Evolutionary conservation across 2,797 vertebrate species (phyloP).

Genomic region (Peromyscus nudipes): DNA sequence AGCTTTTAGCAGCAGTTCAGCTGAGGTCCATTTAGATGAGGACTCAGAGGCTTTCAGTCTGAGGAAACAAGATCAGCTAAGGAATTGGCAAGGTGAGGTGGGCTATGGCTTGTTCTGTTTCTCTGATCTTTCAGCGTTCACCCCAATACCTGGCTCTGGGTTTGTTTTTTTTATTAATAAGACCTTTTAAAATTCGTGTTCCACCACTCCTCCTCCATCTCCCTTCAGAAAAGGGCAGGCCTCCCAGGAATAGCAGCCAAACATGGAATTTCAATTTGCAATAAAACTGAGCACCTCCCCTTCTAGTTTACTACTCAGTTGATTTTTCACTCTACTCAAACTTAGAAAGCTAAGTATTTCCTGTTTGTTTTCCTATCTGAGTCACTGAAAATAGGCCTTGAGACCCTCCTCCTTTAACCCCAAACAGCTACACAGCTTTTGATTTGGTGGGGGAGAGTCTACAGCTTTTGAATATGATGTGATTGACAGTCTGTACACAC

Average conservation of each 20-base stretch:
- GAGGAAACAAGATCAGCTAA: no score
- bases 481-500: background rate
- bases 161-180: no score
- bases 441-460: background rate
- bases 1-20: no score
- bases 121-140: no score
- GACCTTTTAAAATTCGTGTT: no score
- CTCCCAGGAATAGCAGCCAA: background rate
- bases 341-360: conserved; percentile 30
- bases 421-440: background rate
- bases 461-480: background rate
- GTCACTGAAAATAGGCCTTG: background rate
- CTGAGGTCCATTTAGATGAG: no score
- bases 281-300: background rate
- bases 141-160: no score
- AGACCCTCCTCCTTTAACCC: background rate
- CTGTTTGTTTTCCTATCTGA: background rate
- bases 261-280: background rate
- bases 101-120: no score
- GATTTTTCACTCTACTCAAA: background rate
- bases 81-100: no score
- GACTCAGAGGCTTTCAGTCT: no score
- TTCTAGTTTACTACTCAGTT: background rate
- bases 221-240: background rate
- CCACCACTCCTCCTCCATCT: background rate